Conservation (phyloP, 2,888 invertebrate genomes). For the Leptinotarsa peninsularis region DNA sequence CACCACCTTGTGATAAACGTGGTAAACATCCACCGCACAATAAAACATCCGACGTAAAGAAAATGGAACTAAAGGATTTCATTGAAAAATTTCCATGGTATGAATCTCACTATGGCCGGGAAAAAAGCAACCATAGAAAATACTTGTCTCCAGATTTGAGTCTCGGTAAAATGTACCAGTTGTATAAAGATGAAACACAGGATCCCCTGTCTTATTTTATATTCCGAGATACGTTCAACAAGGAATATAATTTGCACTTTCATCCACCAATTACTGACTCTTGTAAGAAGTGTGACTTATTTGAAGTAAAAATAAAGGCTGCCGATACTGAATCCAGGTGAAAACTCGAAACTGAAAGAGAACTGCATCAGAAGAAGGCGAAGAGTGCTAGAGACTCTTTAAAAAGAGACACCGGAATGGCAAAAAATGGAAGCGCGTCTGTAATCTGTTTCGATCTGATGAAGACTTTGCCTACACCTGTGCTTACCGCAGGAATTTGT, state of each 20-base stretch:
- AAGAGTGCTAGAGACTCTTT: conserved; percentile 41
- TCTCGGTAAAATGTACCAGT: conserved; percentile 44
- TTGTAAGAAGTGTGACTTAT: conserved; percentile 46
- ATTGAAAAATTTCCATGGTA: conserved; percentile 37
- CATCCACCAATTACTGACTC: conserved; percentile 43
- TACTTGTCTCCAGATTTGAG: conserved; percentile 47
- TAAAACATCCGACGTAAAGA: conserved; percentile 39
- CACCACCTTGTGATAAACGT: conserved; percentile 40
- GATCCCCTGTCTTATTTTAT: conserved; percentile 42
- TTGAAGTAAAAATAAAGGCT: conserved; percentile 42
- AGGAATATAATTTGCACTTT: conserved; percentile 44
- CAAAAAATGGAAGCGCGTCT: conserved; percentile 33
- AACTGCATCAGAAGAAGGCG: conserved; percentile 45
- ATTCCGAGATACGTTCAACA: conserved; percentile 41
- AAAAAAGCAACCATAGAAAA: conserved; percentile 42
- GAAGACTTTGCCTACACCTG: conserved; percentile 48
- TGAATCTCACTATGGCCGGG: conserved; percentile 44
- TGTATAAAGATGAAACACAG: conserved; percentile 39
- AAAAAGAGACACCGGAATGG: conserved; percentile 36
- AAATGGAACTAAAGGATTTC: conserved; percentile 38
- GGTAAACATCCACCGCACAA: conserved; percentile 43
- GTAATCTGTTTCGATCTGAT: conserved; percentile 52
- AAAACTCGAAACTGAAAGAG: conserved; percentile 35
- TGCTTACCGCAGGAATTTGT: too few species aligned
- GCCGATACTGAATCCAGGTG: conserved; percentile 31